Conservation (phyloP, 30 jellyfish, hydroid and myxozoan species). For the Aurelia aurita complex sp. Pacific region DNA sequence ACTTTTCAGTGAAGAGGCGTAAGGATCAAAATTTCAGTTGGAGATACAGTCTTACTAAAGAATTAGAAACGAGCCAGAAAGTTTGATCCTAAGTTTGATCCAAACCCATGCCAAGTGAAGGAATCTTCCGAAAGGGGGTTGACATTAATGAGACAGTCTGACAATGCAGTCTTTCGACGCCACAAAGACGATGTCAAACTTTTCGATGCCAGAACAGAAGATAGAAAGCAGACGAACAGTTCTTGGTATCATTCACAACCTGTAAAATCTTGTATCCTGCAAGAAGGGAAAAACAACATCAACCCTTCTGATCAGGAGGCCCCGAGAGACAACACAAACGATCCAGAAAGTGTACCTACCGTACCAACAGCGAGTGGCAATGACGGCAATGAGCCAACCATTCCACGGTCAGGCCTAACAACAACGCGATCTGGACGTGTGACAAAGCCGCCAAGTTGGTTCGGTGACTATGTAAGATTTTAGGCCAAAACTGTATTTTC, state of each 20-base stretch:
- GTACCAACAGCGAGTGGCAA: conserved; percentile 9
- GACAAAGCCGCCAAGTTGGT: conserved; percentile 41
- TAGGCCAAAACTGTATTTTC: not conserved
- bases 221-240: not conserved
- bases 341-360: conserved; percentile 3
- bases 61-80: conserved; percentile 36
- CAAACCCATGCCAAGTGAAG: conserved; percentile 31
- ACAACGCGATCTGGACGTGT: conserved; percentile 35
- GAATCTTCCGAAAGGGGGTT: conserved; percentile 22
- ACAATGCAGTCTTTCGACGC: conserved; percentile 22
- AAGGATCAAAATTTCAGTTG: not conserved
- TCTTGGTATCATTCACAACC: not conserved
- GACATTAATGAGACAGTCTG: conserved; percentile 32
- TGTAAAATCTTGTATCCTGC: not conserved
- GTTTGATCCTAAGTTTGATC: conserved; percentile 43
- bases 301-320: conserved; percentile 1
- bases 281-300: not conserved
- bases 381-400: conserved; percentile 5
- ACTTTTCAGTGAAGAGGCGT: conserved; percentile 8
- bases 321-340: not conserved
- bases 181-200: conserved; percentile 43
- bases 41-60: conserved; percentile 27
- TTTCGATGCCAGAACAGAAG: not conserved
- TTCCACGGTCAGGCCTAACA: not conserved
- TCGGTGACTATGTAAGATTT: conserved; percentile 12